phyloP scores from a whole-genome alignment of 2,113 vertebrate genomes.

The Leucopsar rothschildi region DNA sequence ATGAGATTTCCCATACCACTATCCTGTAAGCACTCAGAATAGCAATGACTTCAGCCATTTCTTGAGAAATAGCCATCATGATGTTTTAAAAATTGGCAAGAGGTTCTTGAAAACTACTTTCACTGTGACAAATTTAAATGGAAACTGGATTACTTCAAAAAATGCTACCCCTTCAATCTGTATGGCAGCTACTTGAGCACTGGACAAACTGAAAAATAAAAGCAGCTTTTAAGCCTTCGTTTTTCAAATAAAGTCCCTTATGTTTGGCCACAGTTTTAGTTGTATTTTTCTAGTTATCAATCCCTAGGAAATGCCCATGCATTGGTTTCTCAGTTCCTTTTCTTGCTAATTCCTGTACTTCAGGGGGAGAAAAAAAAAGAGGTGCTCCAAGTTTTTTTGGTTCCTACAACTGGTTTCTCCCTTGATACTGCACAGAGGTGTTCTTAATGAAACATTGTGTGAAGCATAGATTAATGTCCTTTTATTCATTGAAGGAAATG shows the following conservation, averaged over 20 bases:
- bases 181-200: neutral
- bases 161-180: rapidly evolving
- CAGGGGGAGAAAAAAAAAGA: neutral
- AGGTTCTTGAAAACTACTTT: neutral
- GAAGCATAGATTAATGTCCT: neutral
- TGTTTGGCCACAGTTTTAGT: neutral
- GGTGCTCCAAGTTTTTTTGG: neutral
- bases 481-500: neutral
- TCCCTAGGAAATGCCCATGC: neutral
- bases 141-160: neutral
- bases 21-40: neutral
- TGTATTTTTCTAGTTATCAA: neutral
- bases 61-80: neutral
- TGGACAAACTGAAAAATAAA: neutral
- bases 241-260: neutral
- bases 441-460: neutral
- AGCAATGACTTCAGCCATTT: neutral
- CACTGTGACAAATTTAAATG: neutral
- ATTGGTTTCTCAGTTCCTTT: neutral
- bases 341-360: neutral
- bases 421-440: neutral
- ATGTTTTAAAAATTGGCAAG: neutral
- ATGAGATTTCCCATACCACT: conserved; percentile 1
- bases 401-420: neutral
- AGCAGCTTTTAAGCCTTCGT: neutral